A percentile compares a stretch with the other conserved stretches of the same genome.
Evolutionary conservation across 1,140 invertebrate species (phyloP).

Genomic region (Spodoptera litura): DNA sequence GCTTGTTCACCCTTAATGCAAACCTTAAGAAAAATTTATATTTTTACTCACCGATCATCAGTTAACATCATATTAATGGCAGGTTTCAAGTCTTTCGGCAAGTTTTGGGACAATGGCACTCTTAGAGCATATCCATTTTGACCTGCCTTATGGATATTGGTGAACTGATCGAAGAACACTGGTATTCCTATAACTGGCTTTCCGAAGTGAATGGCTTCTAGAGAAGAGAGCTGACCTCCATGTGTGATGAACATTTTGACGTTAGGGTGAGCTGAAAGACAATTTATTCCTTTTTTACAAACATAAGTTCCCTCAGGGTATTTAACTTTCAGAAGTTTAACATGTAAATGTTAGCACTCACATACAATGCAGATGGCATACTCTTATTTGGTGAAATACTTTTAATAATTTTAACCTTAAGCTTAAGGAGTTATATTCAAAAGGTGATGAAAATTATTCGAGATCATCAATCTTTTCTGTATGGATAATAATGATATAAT

Average conservation of each 20-base stretch:
- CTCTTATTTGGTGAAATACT: too few species aligned
- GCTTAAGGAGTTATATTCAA: too few species aligned
- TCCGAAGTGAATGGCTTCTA: constrained; percentile 89
- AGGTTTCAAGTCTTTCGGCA: constrained; percentile 54
- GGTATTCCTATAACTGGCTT: constrained; percentile 90
- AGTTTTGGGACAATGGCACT: constrained; percentile 62
- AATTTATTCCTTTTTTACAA: constrained; percentile 51
- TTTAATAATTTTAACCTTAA: too few species aligned
- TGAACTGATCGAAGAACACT: constrained; percentile 88
- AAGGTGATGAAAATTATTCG: too few species aligned
- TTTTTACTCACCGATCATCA: constrained; percentile 54
- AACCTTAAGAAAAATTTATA: too few species aligned
- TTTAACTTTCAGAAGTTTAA: too few species aligned
- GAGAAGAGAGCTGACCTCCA: constrained; percentile 89
- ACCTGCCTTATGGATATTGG: constrained; percentile 83
- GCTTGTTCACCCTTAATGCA: too few species aligned
- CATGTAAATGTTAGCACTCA: too few species aligned
- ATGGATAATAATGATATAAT: too few species aligned
- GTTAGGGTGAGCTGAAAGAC: constrained; percentile 88
- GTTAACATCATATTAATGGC: constrained; percentile 62
- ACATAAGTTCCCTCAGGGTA: too few species aligned
- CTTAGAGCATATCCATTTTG: constrained; percentile 76
- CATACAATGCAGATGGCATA: too few species aligned
- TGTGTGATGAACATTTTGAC: constrained; percentile 89
- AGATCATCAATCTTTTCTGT: too few species aligned